Evolutionary conservation across 2,888 invertebrate species (phyloP), one percentile per base, ranked within the genome.

Genomic region (Taphrorychus bicolor): DNA sequence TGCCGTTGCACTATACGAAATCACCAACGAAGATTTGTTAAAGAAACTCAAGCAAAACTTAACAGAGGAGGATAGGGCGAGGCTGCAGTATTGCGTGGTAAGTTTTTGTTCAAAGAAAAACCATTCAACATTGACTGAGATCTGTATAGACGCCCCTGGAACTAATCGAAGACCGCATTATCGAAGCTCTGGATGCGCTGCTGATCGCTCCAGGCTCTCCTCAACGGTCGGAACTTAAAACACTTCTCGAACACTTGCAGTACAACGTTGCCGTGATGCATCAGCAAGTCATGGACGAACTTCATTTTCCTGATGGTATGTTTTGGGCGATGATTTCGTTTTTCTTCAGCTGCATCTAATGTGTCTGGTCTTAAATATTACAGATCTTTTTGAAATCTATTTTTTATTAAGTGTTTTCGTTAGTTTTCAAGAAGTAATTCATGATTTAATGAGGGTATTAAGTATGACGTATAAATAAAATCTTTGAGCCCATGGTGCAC

Each of bases 121-220:
- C n/a, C n/a, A n/a, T 5, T n/a, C n/a, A n/a, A n/a, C n/a, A n/a
- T 56, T 40, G 40, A 4, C 14, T 40, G 1, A 24, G 9, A n/a
- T n/a, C 7, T 21, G 83, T 61, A 45, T 32, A 67, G 67, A 40
- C 85, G 76, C 84, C 85, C 40, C 79, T 87, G 40, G 86, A 85
- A 72, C 80, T 83, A 5, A 84, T 83, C 70, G 85, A 86, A 72
- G 84, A 85, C 58, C 83, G 85, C 61, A 85, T 87, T 80, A 83
- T 86, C 56, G 82, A 85, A 70, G 83, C 84, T n/a, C 80, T 86
- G 56, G 80, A 83, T 63, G 70, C 73, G 23, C 59, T 78, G 9
- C 70, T 70, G 69, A 54, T 67, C 9, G 49, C 68, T 18, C 60
- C 69, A 3, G 69, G 63, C 32, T 41, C 68, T 4, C 72, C 74